Evolutionary conservation across 2,113 vertebrate genomes (phyloP), one percentile per base, ranked within the genome.

Genomic region (Sylvilagus bachmani): DNA sequence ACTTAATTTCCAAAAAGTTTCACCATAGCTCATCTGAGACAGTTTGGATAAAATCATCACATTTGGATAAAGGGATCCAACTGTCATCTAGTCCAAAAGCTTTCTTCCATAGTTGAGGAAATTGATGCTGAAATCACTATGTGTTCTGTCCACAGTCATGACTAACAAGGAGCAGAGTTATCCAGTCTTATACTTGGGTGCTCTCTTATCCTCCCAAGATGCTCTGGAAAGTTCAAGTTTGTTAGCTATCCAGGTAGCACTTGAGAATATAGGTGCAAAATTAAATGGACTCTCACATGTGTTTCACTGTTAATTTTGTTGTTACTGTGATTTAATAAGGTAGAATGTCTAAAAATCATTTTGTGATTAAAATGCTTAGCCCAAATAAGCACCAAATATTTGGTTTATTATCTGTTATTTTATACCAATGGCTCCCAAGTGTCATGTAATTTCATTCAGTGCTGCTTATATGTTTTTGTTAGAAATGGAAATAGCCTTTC

Each of bases 271-370:
- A 31, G 62, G 51, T 38, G 36, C 3, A 22, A 67, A 49, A 25
- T 88, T 55, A 67, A 71, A 16, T 16, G 71, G 71, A 31, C 21
- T 58, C 55, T 36, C 24, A 21, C 1, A 27, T n/a, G 0, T 24
- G 29, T 69, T 67, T 78, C 36, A 49, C 58, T 25, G 6, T 33
- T 53, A 24, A 85, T 81, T 74, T 86, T 27, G 38, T 75, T 79
- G 5, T 64, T 8, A 33, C 25, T 75, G 33, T 36, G 81, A 22
- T 62, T 62, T 75, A 81, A 44, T 24, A 64, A 55, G 80, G 9
- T 5, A 84, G 27, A 87, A 49, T 44, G 58, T 74, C 89, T 51
- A 9, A 93, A 86, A 78, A 75, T 70, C 29, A 95, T n/a, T 81
- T 80, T 53, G 31, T 75, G 51, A 55, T 69, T 38, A 53, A 90